Base-by-base conservation (phyloP, 2,888 invertebrate species). In the Eustalomyia histrio region DNA sequence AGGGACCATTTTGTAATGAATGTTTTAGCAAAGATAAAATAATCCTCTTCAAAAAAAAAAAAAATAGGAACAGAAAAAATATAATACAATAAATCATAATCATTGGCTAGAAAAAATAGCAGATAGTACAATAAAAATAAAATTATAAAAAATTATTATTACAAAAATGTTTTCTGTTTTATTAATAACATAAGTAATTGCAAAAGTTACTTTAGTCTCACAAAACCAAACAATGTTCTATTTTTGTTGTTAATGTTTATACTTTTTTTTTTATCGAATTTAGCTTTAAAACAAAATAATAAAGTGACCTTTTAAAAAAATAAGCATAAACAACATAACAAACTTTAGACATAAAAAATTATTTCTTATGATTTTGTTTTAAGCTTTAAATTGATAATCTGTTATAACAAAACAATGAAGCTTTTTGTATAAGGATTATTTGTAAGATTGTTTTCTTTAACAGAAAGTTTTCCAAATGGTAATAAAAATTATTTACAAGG, bases 21-120 rank as follows among this genome's bases (percentile, higher is more conserved):
- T 81, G 78, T 81, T 78, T 71, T 71, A 67, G 57, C 12, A 74
- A 71, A 81, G 81, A 81, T 81, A 81, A 81, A 78, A 78, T 74
- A 81, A 79, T 79, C 71, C 81, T 67, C 69, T 73, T n/a, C 16
- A n/a, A 35, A 35, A 71, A 33, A 16, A 53, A 24, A 21, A 58
- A 55, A 43, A 58, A 76, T n/a, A n/a, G n/a, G 14, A 64, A 64
- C 8, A 17, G 9, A 57, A 24, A 57, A 43, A 52, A 60, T 12
- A 10, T n/a, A n/a, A 14, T 17, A 50, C 35, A 47, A 73, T 79
- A 79, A 79, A 73, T 79, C 67, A 73, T 67, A 67, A 64, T 58
- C 55, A 18, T 50, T 57, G 7, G 50, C 17, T 47, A 29, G 60
- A n/a, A n/a, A n/a, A n/a, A n/a, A n/a, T n/a, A 58, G 65, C 35